These are phyloP conservation scores for Epizoanthus scotinus DNA, from an alignment of 92 coral and sea anemone genomes.

Conservation along the genomic window DNA sequence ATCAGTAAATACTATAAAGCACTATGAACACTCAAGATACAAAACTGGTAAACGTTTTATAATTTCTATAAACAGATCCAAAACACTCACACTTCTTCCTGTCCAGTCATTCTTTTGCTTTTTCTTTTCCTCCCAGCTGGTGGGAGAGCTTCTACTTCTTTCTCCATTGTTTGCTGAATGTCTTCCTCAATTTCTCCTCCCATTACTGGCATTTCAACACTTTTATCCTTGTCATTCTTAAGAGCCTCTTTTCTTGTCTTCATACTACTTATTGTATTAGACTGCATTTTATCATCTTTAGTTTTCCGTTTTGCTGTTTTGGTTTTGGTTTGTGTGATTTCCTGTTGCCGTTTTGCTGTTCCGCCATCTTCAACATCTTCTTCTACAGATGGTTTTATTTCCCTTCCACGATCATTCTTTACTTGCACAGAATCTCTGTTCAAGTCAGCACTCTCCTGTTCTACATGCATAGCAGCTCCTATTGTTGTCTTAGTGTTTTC, in stretches of 20 bases:
- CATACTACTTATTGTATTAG: neutral
- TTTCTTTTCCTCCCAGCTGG: conserved; percentile 8
- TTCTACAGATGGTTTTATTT: neutral
- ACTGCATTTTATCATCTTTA: neutral
- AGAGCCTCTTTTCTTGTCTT: neutral
- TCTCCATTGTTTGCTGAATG: neutral
- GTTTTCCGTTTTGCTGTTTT: neutral
- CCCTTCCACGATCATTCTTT: neutral
- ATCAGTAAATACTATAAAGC: too few species aligned
- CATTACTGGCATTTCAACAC: neutral
- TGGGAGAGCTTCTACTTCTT: neutral
- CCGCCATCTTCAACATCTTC: neutral
- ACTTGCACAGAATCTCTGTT: neutral
- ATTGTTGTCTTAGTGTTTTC: neutral
- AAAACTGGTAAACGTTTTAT: neutral
- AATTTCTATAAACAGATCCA: neutral
- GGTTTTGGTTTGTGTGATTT: neutral
- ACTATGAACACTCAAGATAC: too few species aligned
- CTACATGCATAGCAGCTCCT: neutral
- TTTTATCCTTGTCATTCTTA: too few species aligned
- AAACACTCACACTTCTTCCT: neutral
- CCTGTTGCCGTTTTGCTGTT: neutral
- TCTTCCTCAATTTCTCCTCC: neutral
- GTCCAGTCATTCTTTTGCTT: neutral
- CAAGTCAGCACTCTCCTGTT: neutral